Percentiles rank a stretch among this genome's conserved stretches.
Evolutionary conservation across 1,140 invertebrate species (phyloP).

Genomic region (Tetraneura akinire): DNA sequence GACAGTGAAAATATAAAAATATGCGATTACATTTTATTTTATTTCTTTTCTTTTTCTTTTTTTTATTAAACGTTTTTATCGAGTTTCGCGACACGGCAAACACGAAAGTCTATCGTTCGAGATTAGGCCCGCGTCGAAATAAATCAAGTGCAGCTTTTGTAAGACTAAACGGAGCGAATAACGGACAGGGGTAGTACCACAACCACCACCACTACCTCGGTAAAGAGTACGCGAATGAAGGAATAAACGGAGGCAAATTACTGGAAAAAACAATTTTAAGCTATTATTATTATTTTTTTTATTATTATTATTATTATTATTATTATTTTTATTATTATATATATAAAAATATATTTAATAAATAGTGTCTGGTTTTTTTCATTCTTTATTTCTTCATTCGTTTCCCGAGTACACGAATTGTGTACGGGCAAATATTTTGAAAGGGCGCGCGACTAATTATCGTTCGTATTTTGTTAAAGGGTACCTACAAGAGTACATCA

Average conservation of each 20-base stretch:
- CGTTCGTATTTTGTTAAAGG: neutral
- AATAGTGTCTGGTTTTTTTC: constrained; percentile 9
- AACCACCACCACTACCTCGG: neutral
- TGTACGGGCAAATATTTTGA: constrained; percentile 3
- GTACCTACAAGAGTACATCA: neutral
- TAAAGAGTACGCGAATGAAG: too few relatives aligned
- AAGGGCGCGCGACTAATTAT: neutral
- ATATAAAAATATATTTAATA: too few relatives aligned
- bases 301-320: too few relatives aligned
- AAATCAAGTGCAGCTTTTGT: constrained; percentile 45
- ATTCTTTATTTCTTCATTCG: neutral
- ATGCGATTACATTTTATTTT: too few relatives aligned
- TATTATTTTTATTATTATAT: too few relatives aligned
- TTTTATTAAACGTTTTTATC: constrained; percentile 5
- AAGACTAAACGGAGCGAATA: constrained; percentile 42
- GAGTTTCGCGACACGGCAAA: neutral
- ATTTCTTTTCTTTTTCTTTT: too few relatives aligned
- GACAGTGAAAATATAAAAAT: too few relatives aligned
- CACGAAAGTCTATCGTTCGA: constrained; percentile 24
- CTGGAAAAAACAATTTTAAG: constrained; percentile 37
- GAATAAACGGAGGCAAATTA: neutral
- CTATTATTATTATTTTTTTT: too few relatives aligned
- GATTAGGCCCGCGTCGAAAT: constrained; percentile 43
- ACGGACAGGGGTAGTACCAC: constrained; percentile 22
- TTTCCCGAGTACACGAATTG: constrained; percentile 15